phyloP scores from a whole-genome alignment of 2,888 invertebrate species.

The Melanostoma scalare region DNA sequence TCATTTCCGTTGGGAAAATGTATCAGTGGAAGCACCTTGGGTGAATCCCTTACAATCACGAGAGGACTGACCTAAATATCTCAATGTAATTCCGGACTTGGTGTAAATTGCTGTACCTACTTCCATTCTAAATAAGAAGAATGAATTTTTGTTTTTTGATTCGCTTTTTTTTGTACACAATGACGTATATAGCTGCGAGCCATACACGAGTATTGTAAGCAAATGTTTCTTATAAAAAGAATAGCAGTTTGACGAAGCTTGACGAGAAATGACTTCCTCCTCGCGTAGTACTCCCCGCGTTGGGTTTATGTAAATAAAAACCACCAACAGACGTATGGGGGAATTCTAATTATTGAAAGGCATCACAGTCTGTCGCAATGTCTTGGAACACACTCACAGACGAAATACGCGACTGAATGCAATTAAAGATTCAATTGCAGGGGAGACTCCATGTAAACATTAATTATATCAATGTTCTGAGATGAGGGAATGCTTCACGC shows the following conservation, averaged over 20 bases:
- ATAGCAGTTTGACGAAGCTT: conserved; percentile 38
- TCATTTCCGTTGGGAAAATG: conserved; percentile 50
- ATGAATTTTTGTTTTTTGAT: not conserved
- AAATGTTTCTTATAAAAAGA: conserved; percentile 5
- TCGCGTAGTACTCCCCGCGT: not conserved
- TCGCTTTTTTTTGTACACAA: conserved; percentile 12
- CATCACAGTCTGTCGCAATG: conserved; percentile 43
- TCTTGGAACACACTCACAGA: conserved; percentile 42
- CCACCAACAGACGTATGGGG: conserved; percentile 10
- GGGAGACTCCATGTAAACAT: conserved; percentile 39
- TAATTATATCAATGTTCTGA: conserved; percentile 32
- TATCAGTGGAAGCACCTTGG: conserved; percentile 52
- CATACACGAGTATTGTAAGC: conserved; percentile 11
- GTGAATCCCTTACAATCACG: conserved; percentile 60
- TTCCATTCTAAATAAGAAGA: conserved; percentile 16
- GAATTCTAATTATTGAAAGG: conserved; percentile 55
- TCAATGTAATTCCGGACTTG: conserved; percentile 34
- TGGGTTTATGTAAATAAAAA: conserved; percentile 34
- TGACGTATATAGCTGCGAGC: conserved; percentile 26
- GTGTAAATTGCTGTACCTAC: conserved; percentile 52
- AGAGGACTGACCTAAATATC: conserved; percentile 50
- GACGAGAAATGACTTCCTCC: conserved; percentile 40
- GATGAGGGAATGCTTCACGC: conserved; percentile 14
- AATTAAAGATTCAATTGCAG: conserved; percentile 52
- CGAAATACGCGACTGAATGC: conserved; percentile 49